These are phyloP conservation scores for Lemur catta DNA, from an alignment of 2,797 vertebrate species.

Conservation along the genomic window DNA sequence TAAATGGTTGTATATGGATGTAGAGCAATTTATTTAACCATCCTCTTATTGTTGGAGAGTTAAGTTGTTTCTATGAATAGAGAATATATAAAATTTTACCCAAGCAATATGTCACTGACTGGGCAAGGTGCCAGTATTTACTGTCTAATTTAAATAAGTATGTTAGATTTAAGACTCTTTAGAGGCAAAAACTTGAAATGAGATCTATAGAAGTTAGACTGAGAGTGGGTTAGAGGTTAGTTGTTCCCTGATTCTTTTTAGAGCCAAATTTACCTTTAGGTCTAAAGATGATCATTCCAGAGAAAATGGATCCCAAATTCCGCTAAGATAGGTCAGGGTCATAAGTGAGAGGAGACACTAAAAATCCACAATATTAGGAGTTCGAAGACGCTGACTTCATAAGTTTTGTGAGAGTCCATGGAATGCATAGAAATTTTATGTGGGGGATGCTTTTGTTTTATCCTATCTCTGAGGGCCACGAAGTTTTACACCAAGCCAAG, in stretches of 20 bases:
- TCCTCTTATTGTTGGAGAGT: background rate
- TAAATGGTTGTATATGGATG: background rate
- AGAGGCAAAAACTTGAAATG: conserved; percentile 25
- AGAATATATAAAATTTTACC: conserved; percentile 30
- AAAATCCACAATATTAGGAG: background rate
- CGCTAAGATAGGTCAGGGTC: background rate
- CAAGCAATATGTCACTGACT: conserved; percentile 31
- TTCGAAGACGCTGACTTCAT: background rate
- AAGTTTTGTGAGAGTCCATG: background rate
- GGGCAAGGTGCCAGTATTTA: conserved; percentile 52
- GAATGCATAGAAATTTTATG: background rate
- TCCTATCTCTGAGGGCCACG: background rate
- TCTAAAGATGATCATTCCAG: background rate
- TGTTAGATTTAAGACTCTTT: conserved; percentile 55
- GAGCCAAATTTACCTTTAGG: background rate
- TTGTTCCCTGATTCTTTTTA: background rate
- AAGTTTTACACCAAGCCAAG: background rate
- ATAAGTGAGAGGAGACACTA: background rate
- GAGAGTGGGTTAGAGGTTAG: background rate
- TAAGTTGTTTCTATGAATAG: conserved; percentile 32
- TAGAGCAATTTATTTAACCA: conserved; percentile 37
- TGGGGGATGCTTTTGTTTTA: background rate
- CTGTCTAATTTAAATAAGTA: conserved; percentile 53
- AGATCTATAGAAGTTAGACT: conserved; percentile 24
- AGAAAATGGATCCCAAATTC: background rate